Base-by-base conservation (phyloP, 2,888 invertebrate species). In the Cheilosia impressa region DNA sequence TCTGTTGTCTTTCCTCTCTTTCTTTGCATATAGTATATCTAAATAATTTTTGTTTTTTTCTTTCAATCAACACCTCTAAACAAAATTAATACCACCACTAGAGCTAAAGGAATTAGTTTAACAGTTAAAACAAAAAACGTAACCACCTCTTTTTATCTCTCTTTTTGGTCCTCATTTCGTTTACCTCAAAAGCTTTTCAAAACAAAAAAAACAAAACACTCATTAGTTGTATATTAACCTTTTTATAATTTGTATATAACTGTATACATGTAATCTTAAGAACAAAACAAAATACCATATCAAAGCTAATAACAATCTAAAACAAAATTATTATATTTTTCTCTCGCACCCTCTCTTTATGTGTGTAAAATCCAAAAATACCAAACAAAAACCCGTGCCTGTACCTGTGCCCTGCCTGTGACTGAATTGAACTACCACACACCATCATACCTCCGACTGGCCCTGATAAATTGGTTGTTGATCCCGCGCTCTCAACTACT, bases 381-480 rank as follows among this genome's bases (percentile, higher is more conserved):
- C 57, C 9, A 72, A 72, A 77, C 63, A 77, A 68, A 79, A 81
- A 71, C 73, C 79, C 65, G 87, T 87, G 77, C 88, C 87, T 87
- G 88, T 87, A 88, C 87, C 85, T 88, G 83, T 87, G 82, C 88
- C 87, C 88, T 81, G 83, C 91, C 92, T 91, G 91, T 90, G 90
- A 90, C 89, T 90, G 85, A 87, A 85, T 87, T 87, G 92, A 92
- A 91, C 85, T 91, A 77, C 91, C 91, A 91, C 92, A 45, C 93
- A 93, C 94, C 93, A 93, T 93, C 93, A 93, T 41, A 75, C 66
- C 75, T 87, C 52, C 83, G 79, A 83, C 84, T 87, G 87, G 87
- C 84, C 87, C 79, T 62, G 76, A 75, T 60, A 71, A 38, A 78
- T 78, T 75, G 75, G 75, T 83, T 79, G 79, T 80, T 83, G 83